Evolutionary conservation across 2,797 vertebrate species (phyloP), one percentile per base, ranked within the genome.

Genomic region (Coranthus polyacanthus): DNA sequence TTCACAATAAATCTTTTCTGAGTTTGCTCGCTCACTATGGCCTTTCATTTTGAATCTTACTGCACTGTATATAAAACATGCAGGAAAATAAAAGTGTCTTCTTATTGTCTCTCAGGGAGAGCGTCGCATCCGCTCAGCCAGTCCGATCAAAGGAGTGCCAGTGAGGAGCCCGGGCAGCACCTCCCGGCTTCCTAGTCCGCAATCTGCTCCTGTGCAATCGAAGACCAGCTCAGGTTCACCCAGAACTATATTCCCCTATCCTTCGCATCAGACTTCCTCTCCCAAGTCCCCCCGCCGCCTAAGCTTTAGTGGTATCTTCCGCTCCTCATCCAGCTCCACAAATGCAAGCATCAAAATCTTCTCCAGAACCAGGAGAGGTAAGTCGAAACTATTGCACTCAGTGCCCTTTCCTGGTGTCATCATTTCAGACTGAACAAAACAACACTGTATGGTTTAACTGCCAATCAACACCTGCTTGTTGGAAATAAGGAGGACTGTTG

Each of bases 261-360:
- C 96, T 32, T 72, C 86, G 34, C 87, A 93, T 77, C 96, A 96
- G 80, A 95, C 93, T 81, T 96, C 97, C 1, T 94, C 97, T 0
- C 97, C 97, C 4, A 97, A 96, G 80, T 97, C 97, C 36, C 96
- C 97, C n/a, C 96, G 94, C n/a, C 96, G 97, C 45, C 95, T 99
- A 83, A 98, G 97, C 92, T 95, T 99, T 92, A 98, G 95, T 29
- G 97, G 97, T 37, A 96, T 99, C 90, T 99, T 99, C 92, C 96
- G 97, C 76, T 97, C 96, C 0, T 96, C 96, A 79, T 95, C 95
- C 80, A 95, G 89, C 85, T 95, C 96, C 68, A 93, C 95, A 12
- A 94, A 96, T 4, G 89, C 95, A 32, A 95, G 96, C 92, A 96
- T 97, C 89, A 95, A 96, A 90, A 94, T 99, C 90, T 99, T 99